phyloP scores from a whole-genome alignment of 2,113 vertebrate species.

The Protobothrops mucrosquamatus region DNA sequence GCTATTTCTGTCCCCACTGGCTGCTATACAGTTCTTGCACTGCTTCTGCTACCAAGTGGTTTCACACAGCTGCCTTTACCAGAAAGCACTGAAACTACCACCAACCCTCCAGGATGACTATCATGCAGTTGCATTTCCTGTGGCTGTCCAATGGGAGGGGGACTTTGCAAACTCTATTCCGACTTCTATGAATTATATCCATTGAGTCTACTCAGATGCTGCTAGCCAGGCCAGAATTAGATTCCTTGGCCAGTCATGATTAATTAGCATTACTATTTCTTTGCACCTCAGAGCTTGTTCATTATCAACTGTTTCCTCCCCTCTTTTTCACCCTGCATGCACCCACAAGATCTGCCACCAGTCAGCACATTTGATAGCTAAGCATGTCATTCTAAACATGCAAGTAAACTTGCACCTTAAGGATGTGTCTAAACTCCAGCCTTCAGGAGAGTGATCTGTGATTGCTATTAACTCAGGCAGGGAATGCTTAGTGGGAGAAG shows the following conservation, averaged over 20 bases:
- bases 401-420: background rate
- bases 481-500: background rate
- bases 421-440: background rate
- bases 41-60: background rate
- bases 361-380: background rate
- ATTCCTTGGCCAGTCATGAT: background rate
- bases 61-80: background rate
- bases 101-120: background rate
- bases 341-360: background rate
- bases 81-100: background rate
- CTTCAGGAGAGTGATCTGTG: background rate
- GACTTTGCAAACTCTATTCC: background rate
- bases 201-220: background rate
- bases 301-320: background rate
- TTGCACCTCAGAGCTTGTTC: background rate
- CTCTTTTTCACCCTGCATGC: background rate
- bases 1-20: background rate
- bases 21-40: background rate
- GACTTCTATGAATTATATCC: background rate
- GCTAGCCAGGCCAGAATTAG: background rate
- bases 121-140: background rate
- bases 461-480: background rate
- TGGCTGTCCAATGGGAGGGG: background rate
- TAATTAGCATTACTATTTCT: background rate
- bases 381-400: background rate